phyloP scores from a whole-genome alignment of 2,113 vertebrate genomes.

The mouse (Mus musculus) region GRCm39 chr5:81197501-81198000 shows the following conservation, averaged over 20 bases:
- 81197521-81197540: constrained; percentile 27
- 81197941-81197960: constrained; percentile 47
- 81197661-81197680: background rate
- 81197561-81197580: background rate
- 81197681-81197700: background rate
- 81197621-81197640: background rate
- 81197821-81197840: background rate
- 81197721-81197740: background rate
- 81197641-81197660: background rate
- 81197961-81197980: background rate
- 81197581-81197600: constrained; percentile 3
- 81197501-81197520: constrained; percentile 11
- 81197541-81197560: background rate
- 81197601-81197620: background rate
- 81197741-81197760: background rate
- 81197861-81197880: background rate
- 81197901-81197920: background rate
- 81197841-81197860: background rate
- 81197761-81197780: background rate
- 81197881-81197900: background rate
- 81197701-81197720: background rate
- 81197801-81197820: background rate
- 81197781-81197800: background rate
- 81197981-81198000: background rate
- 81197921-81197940: constrained; percentile 41